Percentiles rank a stretch among this genome's conserved stretches.
These are phyloP conservation scores for Cynodonichthys magdalenae DNA, from an alignment of 2,797 vertebrate genomes.

Conservation along the genomic window DNA sequence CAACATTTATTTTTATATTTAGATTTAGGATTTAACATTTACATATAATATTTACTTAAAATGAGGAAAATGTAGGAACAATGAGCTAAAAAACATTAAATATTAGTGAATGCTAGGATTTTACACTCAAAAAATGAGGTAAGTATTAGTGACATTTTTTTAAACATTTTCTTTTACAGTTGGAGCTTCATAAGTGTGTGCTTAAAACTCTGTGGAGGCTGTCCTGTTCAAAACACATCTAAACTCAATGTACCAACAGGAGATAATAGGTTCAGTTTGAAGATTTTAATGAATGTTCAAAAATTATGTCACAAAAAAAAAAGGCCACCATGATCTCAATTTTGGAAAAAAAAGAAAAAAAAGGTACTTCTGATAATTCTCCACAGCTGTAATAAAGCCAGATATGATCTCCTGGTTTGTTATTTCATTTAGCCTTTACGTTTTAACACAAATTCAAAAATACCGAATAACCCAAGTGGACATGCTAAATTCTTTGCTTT, in stretches of 20 bases:
- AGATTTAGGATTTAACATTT: too few species aligned
- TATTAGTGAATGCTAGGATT: too few species aligned
- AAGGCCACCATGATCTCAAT: too few species aligned
- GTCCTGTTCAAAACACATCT: not conserved
- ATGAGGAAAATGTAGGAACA: too few species aligned
- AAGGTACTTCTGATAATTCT: not conserved
- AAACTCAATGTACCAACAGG: not conserved
- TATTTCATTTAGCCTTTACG: conserved; percentile 15
- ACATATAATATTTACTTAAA: too few species aligned
- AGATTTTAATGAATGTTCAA: not conserved
- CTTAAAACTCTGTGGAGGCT: conserved; percentile 1
- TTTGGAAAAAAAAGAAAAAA: too few species aligned
- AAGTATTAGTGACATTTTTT: too few species aligned
- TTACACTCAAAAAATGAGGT: too few species aligned
- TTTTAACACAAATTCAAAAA: conserved; percentile 13
- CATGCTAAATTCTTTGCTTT: conserved; percentile 24
- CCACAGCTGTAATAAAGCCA: conserved; percentile 3
- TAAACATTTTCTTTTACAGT: too few species aligned
- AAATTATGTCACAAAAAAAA: not conserved
- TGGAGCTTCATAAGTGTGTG: not conserved
- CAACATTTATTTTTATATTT: too few species aligned
- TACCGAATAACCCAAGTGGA: conserved; percentile 16
- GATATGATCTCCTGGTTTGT: not conserved
- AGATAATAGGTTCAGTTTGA: not conserved
- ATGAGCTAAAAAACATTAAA: too few species aligned